Percentiles rank a stretch among this genome's conserved stretches.
Conservation (phyloP, 2,797 vertebrate species). For the Mycteria americana region DNA sequence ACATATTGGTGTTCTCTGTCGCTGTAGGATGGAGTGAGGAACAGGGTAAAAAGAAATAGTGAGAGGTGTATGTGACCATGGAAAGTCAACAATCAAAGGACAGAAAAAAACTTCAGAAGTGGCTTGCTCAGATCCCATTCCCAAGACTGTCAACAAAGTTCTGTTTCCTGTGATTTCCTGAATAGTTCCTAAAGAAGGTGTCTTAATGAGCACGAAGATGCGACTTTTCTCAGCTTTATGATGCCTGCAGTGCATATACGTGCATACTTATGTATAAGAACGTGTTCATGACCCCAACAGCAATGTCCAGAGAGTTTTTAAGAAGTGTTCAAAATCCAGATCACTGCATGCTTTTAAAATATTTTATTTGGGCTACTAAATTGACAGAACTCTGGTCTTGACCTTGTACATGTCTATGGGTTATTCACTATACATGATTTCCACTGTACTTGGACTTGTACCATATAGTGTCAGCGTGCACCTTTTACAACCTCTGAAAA, state of each 20-base stretch:
- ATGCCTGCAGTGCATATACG: not conserved
- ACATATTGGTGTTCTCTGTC: not conserved
- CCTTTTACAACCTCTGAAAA: not conserved
- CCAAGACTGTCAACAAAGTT: not conserved
- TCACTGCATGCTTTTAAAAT: not conserved
- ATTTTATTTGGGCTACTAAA: not conserved
- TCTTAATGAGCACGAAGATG: not conserved
- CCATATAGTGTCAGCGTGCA: not conserved
- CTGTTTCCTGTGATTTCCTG: not conserved
- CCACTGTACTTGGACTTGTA: not conserved
- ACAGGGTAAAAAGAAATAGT: not conserved
- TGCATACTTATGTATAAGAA: accelerated
- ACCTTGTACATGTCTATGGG: accelerated
- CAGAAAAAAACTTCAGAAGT: not conserved
- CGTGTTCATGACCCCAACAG: accelerated
- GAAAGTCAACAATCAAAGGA: not conserved
- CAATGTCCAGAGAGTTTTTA: not conserved
- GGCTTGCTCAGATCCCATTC: not conserved
- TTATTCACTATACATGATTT: not conserved
- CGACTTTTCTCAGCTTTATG: not conserved
- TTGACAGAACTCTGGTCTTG: not conserved
- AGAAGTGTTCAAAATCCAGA: not conserved
- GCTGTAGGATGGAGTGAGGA: not conserved
- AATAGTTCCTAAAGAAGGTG: not conserved
- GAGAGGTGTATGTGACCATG: not conserved